phyloP scores from a whole-genome alignment of 2,888 invertebrate species.

The Cataglyphis albicans region DNA sequence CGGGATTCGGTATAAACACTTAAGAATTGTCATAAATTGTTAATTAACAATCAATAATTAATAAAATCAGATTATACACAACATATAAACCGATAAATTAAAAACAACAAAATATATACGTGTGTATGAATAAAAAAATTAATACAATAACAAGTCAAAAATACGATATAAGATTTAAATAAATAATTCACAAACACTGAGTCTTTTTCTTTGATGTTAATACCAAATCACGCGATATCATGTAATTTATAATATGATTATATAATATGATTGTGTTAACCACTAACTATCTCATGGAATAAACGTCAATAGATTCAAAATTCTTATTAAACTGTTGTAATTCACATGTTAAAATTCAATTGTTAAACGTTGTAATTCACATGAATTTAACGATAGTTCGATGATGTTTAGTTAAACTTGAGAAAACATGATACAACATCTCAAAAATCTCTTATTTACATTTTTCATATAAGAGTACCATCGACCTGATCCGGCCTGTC shows the following conservation, averaged over 20 bases:
- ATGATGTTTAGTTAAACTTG: constrained; percentile 11
- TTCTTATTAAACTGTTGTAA: constrained; percentile 11
- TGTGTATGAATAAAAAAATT: background rate
- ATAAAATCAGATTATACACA: background rate
- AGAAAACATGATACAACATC: constrained; percentile 47
- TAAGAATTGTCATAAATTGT: constrained; percentile 19
- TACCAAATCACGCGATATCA: constrained; percentile 22
- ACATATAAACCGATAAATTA: constrained; percentile 17
- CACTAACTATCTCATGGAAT: constrained; percentile 45
- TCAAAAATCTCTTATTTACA: constrained; percentile 60
- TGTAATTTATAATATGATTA: constrained; percentile 6
- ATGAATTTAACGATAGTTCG: constrained; percentile 25
- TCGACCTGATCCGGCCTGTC: constrained; percentile 64
- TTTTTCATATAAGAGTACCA: constrained; percentile 57
- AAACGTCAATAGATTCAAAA: constrained; percentile 21
- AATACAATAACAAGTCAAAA: constrained; percentile 12
- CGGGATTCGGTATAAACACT: constrained; percentile 3
- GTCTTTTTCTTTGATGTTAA: constrained; percentile 10
- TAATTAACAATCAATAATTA: constrained; percentile 3
- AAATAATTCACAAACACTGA: constrained; percentile 2
- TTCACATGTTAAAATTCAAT: background rate
- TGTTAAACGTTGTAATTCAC: constrained; percentile 5
- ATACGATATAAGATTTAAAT: background rate
- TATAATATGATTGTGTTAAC: constrained; percentile 40
- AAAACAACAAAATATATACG: background rate